Conservation (phyloP, 2,888 invertebrate genomes). For the Emmelina monodactyla region DNA sequence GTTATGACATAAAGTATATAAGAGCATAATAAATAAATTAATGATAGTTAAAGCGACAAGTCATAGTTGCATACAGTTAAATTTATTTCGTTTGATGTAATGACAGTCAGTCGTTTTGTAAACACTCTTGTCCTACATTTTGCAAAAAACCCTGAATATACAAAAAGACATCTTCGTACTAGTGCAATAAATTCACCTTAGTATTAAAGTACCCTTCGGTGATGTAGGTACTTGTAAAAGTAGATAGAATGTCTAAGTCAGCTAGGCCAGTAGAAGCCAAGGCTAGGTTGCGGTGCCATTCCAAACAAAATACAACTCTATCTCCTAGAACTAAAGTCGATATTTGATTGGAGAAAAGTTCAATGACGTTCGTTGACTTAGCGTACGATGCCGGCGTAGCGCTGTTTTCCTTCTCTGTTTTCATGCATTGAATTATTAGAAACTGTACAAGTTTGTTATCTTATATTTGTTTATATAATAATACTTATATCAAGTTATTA, state of each 20-base stretch:
- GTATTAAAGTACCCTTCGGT: constrained; percentile 48
- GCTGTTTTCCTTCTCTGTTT: constrained; percentile 66
- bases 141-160: neutral
- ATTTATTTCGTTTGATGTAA: no score
- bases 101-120: no score
- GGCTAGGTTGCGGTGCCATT: constrained; percentile 45
- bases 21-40: no score
- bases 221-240: constrained; percentile 57
- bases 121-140: no score
- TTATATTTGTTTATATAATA: constrained; percentile 20
- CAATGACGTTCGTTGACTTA: constrained; percentile 67
- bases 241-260: constrained; percentile 68
- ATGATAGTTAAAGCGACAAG: no score
- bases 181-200: neutral
- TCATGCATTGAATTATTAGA: constrained; percentile 63
- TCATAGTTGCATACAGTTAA: no score
- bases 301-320: constrained; percentile 30
- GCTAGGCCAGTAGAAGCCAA: constrained; percentile 65
- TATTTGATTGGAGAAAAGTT: constrained; percentile 25
- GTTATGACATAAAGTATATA: no score
- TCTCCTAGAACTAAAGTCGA: constrained; percentile 20
- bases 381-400: constrained; percentile 60
- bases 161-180: no score
- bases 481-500: constrained; percentile 20
- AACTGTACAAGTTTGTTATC: constrained; percentile 42